Evolutionary conservation across 2,113 vertebrate species (phyloP).

Genomic region (Psophia crepitans): DNA sequence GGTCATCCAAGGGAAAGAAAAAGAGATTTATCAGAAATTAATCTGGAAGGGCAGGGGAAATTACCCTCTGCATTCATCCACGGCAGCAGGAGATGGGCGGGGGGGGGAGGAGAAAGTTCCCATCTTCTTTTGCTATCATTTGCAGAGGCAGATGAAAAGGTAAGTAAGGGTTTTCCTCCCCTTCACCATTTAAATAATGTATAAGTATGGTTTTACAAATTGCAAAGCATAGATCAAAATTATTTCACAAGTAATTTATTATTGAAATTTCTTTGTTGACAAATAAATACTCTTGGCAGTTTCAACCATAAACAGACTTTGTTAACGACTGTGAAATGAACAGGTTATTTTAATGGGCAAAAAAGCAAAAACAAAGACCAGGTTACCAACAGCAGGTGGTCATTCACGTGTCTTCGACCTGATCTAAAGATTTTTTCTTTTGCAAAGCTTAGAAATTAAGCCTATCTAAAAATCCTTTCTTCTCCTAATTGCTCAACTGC

Average conservation of each 20-base stretch:
- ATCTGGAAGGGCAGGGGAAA: neutral
- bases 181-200: neutral
- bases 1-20: neutral
- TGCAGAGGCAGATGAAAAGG: neutral
- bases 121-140: neutral
- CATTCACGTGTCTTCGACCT: fast-evolving
- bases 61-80: neutral
- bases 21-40: neutral
- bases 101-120: neutral
- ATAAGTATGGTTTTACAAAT: neutral
- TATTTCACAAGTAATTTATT: neutral
- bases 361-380: neutral
- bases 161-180: neutral
- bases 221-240: neutral
- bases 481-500: neutral
- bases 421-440: neutral
- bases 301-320: neutral
- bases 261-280: neutral
- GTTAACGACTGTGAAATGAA: neutral
- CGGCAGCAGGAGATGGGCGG: neutral
- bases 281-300: neutral
- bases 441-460: neutral
- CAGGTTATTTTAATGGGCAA: neutral
- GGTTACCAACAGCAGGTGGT: neutral
- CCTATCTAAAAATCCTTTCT: neutral